These are phyloP conservation scores for Pachliopta kotzebuea DNA, from an alignment of 2,888 invertebrate species.

Conservation along the genomic window DNA sequence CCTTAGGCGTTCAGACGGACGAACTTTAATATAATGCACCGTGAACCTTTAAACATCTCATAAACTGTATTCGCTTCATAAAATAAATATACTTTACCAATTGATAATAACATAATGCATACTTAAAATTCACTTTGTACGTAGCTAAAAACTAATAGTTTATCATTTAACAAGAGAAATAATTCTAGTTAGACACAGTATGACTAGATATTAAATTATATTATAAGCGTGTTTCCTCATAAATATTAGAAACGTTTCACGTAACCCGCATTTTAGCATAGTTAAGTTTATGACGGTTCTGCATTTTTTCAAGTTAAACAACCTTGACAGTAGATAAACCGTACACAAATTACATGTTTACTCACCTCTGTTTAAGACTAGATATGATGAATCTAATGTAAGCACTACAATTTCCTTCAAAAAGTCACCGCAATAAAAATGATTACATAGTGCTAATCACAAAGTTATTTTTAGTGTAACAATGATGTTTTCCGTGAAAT, in stretches of 20 bases:
- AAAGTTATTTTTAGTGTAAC: conserved; percentile 13
- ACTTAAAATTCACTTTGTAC: too few species aligned
- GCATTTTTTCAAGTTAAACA: conserved; percentile 18
- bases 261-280: conserved; percentile 12
- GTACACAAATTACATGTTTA: conserved; percentile 26
- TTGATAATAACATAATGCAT: background rate
- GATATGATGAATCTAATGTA: conserved; percentile 28
- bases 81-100: background rate
- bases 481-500: conserved; percentile 1
- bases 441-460: conserved; percentile 18
- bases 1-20: conserved; percentile 36
- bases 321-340: conserved; percentile 29
- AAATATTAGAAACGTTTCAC: background rate
- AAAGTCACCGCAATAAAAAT: conserved; percentile 28
- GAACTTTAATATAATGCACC: conserved; percentile 37
- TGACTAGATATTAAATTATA: too few species aligned
- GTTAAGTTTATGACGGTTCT: conserved; percentile 16
- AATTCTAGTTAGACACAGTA: too few species aligned
- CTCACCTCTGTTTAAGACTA: conserved; percentile 26
- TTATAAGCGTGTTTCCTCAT: background rate
- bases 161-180: background rate
- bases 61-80: background rate
- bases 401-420: conserved; percentile 26
- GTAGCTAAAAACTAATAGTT: background rate
- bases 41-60: conserved; percentile 30